phyloP scores from a whole-genome alignment of 2,113 vertebrate genomes.

The Cepphus grylle region DNA sequence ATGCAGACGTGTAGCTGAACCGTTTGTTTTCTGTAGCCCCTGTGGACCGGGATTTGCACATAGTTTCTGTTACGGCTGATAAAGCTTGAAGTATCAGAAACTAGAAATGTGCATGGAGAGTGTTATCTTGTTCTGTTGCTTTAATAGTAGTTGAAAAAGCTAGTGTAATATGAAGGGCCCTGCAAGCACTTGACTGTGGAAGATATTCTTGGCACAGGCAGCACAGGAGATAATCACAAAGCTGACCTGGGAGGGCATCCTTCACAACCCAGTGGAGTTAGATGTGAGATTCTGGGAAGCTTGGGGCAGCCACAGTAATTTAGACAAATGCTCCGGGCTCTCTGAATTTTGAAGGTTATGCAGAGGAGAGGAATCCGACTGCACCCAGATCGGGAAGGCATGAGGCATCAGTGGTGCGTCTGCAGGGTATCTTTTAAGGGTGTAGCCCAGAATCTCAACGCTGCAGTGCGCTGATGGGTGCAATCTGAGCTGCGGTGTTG shows the following conservation, averaged over 20 bases:
- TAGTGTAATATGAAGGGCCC: not conserved
- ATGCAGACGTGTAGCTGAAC: not conserved
- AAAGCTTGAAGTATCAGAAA: not conserved
- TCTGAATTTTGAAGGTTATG: not conserved
- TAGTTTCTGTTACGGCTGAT: not conserved
- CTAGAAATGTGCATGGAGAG: not conserved
- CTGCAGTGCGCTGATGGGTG: not conserved
- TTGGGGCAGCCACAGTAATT: not conserved
- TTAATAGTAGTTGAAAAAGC: not conserved
- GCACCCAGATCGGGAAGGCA: not conserved
- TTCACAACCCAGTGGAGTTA: constrained; percentile 14
- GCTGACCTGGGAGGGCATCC: not conserved
- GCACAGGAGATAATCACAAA: not conserved
- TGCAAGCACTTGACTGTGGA: not conserved
- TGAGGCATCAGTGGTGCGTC: not conserved
- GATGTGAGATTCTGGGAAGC: not conserved
- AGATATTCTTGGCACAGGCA: not conserved
- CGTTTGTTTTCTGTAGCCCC: not conserved
- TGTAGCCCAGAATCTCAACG: not conserved
- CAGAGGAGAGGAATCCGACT: not conserved
- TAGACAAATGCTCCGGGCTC: not conserved
- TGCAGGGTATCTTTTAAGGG: not conserved
- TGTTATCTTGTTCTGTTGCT: not conserved
- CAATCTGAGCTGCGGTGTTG: not conserved
- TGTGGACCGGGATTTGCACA: not conserved